Base-by-base conservation (phyloP, 2,113 vertebrate genomes). In the Melanotaenia duboulayi region DNA sequence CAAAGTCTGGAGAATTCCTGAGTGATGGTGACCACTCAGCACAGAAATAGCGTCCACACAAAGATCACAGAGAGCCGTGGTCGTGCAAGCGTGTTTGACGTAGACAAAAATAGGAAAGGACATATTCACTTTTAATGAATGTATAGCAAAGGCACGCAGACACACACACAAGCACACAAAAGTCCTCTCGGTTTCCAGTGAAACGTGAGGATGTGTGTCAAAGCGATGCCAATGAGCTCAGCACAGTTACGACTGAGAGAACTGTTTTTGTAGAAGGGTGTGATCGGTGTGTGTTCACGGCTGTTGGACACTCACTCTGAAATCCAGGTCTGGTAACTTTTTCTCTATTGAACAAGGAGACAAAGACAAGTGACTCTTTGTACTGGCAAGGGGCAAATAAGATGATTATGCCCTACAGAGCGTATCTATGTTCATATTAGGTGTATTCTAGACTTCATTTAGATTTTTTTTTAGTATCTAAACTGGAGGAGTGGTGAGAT, bases 191-290 rank as follows among this genome's bases (percentile, higher is more conserved):
- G 68, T 49, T 73, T 69, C 49, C 62, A 78, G 44, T 57, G 20
- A 71, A 83, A 80, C 60, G 54, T 11, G 56, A 76, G 57, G 64
- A 69, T 4, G 24, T 32, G 52, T 69, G 80, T 57, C 74, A 65
- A n/a, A n/a, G n/a, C n/a, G n/a, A 13, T 52, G 63, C 2, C 16
- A 60, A 66, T 20, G 40, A 77, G 32, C 50, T 63, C 52, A 51
- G 66, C 67, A 52, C 71, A 39, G 65, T 63, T 71, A 39, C 59
- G 56, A 55, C 25, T 16, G 52, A 35, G 59, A 65, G 22, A 17
- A 7, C 52, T 9, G 50, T 87, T 65, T 28, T 73, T 77, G 23
- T 71, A 73, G 17, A 79, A 77, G 81, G 84, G 54, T 86, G 3
- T 76, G 78, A n/a, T 22, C 51, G 55, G 46, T 35, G 32, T 35